phyloP scores from a whole-genome alignment of 2,888 invertebrate species.

The Amaurobius ferox region DNA sequence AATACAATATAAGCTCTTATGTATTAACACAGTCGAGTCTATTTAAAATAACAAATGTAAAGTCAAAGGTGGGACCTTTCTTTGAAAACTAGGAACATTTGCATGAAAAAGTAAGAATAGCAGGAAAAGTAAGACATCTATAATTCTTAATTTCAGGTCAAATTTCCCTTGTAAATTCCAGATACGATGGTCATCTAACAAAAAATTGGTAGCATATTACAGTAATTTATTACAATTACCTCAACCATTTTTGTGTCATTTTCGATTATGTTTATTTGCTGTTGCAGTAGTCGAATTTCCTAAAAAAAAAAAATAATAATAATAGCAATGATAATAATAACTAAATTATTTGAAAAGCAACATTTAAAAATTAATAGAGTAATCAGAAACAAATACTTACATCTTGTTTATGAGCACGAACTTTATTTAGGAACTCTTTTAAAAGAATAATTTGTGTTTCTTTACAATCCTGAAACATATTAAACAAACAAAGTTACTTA shows the following conservation, averaged over 20 bases:
- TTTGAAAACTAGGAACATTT: no score
- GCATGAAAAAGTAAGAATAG: no score
- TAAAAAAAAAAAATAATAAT: slow-evolving; percentile 73
- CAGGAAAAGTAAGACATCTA: no score
- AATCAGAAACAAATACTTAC: slow-evolving; percentile 78
- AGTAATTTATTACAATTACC: slow-evolving; percentile 75
- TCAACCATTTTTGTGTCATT: slow-evolving; percentile 76
- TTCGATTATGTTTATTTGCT: slow-evolving; percentile 77
- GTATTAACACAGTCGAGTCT: no score
- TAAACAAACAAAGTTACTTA: background rate
- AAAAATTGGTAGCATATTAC: no score
- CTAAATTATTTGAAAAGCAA: slow-evolving; percentile 18
- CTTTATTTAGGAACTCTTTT: slow-evolving; percentile 88
- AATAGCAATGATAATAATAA: background rate
- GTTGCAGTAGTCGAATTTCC: slow-evolving; percentile 77
- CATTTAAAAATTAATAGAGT: background rate
- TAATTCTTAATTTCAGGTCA: no score
- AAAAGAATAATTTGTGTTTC: slow-evolving; percentile 87
- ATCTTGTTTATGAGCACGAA: slow-evolving; percentile 85
- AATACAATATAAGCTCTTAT: no score
- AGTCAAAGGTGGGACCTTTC: no score
- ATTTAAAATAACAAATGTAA: no score
- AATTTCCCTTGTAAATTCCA: no score
- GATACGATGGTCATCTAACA: no score
- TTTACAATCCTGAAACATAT: slow-evolving; percentile 79